Base-by-base conservation (phyloP, 2,113 vertebrate species). In the Siniperca chuatsi region DNA sequence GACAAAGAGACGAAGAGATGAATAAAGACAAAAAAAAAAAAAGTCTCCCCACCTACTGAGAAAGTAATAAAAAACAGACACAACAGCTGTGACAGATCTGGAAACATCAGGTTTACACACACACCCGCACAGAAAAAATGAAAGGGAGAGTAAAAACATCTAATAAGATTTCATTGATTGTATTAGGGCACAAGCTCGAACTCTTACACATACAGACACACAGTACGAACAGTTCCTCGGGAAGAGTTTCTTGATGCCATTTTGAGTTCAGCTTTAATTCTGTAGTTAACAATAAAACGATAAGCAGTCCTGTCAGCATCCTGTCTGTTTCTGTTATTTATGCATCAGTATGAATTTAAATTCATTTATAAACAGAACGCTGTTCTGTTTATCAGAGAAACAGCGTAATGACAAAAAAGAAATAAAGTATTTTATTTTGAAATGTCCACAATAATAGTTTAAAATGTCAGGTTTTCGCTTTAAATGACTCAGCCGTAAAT, bases 61-160 rank as follows among this genome's bases (percentile, higher is more conserved):
- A 86, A 89, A 90, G 85, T 89, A 92, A 92, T 91, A 91, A 91
- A 37, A 90, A 87, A 75, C 84, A 88, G 81, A 88, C 75, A 81
- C 72, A 84, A 81, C 81, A 88, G 84, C 88, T 85, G 84, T 85
- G 89, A 86, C 82, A 52, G 86, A 86, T 71, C 29, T 90, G 86
- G 70, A 88, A 78, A 71, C 71, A 73, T 48, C 21, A 50, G n/a
- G 64, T 76, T 52, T n/a, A 70, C 33, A 13, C 61, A 35, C 68
- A 42, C 44, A 68, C 64, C 79, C 84, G 70, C 46, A 58, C 21
- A 20, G 10, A 66, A 77, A 33, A n/a, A 40, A 61, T 42, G 44
- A 37, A 20, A 52, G 23, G 62, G 23, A 55, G 65, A 62, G 74
- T 76, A 71, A 77, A 87, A 87, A 80, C 75, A 90, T 84, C 72